Conservation (phyloP, 2,113 vertebrate species). For the Tragulus kanchil region DNA sequence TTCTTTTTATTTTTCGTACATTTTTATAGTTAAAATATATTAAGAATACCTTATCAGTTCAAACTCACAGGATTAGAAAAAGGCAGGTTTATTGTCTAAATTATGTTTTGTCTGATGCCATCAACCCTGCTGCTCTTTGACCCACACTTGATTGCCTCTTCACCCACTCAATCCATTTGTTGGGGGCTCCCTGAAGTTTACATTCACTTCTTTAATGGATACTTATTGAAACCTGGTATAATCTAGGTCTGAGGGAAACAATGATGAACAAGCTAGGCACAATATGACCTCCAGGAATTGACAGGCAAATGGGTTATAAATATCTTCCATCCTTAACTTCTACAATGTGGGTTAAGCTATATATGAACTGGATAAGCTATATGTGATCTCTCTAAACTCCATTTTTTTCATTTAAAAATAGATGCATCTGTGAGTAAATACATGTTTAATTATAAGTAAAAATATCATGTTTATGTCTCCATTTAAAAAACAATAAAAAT, state of each 20-base stretch:
- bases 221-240: background rate
- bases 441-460: conserved; percentile 23
- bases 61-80: background rate
- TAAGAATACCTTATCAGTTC: background rate
- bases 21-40: conserved; percentile 38
- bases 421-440: background rate
- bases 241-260: background rate
- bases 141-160: background rate
- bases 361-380: background rate
- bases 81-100: conserved; percentile 24
- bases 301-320: background rate
- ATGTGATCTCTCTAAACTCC: background rate
- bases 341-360: background rate
- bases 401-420: conserved; percentile 36
- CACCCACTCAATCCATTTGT: background rate
- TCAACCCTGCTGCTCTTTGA: background rate
- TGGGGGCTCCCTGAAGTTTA: background rate
- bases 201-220: background rate
- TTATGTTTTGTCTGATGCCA: background rate
- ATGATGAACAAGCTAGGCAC: background rate
- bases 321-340: background rate
- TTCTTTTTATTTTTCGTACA: background rate
- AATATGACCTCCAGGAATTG: background rate
- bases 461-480: background rate
- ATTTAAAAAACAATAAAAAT: background rate